phyloP scores from a whole-genome alignment of 2,888 invertebrate species.

The Nomada goodeniana region DNA sequence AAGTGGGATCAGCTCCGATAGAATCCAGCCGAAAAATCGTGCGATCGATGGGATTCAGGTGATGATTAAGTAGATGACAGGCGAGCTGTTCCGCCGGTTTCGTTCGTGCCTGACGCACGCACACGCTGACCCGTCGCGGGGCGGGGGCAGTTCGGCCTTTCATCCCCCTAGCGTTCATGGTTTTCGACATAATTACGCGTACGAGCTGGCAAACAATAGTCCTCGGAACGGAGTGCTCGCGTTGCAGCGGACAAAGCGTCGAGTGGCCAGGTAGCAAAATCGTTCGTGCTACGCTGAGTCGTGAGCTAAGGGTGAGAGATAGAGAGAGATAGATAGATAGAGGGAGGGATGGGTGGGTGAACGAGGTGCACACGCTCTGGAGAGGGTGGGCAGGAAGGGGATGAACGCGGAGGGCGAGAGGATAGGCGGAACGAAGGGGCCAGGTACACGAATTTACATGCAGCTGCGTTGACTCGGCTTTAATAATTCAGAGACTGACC shows the following conservation, averaged over 20 bases:
- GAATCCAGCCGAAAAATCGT: background rate
- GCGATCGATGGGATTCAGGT: background rate
- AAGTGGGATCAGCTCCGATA: too few species aligned
- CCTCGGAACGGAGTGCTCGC: conserved; percentile 5
- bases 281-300: conserved; percentile 35
- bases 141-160: background rate
- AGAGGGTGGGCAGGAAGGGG: background rate
- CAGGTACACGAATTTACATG: conserved; percentile 51
- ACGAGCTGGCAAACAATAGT: conserved; percentile 54
- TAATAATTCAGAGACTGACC: conserved; percentile 67
- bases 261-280: conserved; percentile 48
- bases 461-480: conserved; percentile 57
- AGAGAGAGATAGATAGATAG: background rate
- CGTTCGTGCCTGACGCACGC: background rate
- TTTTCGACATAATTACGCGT: conserved; percentile 45
- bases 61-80: background rate
- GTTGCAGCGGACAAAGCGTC: conserved; percentile 49
- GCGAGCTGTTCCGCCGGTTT: background rate
- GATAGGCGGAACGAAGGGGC: conserved; percentile 18
- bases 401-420: background rate
- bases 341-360: background rate
- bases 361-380: background rate
- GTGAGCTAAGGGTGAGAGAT: conserved; percentile 20
- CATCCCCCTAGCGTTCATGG: conserved; percentile 1
- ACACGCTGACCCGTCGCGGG: background rate